Conservation (phyloP, 2,113 vertebrate species). For the Phaethon lepturus region DNA sequence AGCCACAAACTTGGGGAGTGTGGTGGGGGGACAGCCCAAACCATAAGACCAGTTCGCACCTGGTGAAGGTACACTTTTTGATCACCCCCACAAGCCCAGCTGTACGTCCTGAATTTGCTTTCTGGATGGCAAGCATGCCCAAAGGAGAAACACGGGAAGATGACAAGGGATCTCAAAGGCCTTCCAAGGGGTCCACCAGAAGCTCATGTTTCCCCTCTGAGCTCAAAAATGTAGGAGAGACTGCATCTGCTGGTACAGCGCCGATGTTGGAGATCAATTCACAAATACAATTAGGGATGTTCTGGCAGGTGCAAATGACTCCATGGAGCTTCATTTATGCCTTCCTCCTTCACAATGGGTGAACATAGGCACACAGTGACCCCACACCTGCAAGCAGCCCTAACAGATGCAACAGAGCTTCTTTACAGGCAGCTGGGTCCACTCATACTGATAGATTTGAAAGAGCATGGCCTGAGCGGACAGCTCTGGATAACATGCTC, state of each 20-base stretch:
- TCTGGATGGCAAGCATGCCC: fast-evolving
- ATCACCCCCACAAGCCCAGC: neutral
- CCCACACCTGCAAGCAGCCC: neutral
- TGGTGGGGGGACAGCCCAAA: neutral
- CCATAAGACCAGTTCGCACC: neutral
- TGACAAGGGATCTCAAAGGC: neutral
- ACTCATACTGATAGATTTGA: neutral
- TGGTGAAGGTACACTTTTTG: neutral
- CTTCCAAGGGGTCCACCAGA: neutral
- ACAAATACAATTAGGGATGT: neutral
- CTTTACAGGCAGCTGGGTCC: neutral
- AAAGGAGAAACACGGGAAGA: neutral
- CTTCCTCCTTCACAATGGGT: neutral
- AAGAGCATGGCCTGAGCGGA: neutral
- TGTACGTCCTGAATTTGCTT: neutral
- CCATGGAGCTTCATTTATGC: neutral
- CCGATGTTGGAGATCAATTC: neutral
- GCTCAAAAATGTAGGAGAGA: neutral
- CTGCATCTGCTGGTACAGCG: fast-evolving
- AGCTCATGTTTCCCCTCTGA: neutral
- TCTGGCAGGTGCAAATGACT: neutral
- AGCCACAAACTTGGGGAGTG: neutral
- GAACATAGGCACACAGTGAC: neutral
- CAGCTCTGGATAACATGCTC: neutral
- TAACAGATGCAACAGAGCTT: neutral